Percentiles rank a stretch among this genome's conserved stretches.
phyloP scores from a whole-genome alignment of 1,140 invertebrate genomes.

The Pteromalus puparum region DNA sequence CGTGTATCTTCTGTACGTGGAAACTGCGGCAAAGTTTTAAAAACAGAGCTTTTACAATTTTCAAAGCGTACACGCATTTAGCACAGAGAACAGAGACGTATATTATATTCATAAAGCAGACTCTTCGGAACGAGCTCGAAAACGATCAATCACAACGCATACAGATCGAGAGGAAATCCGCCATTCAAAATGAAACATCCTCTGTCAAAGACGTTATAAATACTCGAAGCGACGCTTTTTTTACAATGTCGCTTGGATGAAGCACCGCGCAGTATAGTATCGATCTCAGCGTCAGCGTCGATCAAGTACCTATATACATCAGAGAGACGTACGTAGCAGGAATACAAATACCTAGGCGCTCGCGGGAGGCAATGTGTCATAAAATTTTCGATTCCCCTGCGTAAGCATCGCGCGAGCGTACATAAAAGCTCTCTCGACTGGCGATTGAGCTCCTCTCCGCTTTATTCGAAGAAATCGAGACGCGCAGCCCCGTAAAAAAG shows the following conservation, averaged over 20 bases:
- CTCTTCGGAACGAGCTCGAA: no score
- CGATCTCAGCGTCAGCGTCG: not conserved
- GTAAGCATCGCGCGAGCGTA: not conserved
- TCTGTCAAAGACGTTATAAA: not conserved
- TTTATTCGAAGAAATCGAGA: not conserved
- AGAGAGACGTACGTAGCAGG: not conserved
- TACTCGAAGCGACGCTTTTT: not conserved
- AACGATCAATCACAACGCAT: no score
- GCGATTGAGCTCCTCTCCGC: no score
- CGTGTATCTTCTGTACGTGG: not conserved
- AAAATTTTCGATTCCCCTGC: constrained; percentile 39
- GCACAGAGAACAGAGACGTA: no score
- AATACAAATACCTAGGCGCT: not conserved
- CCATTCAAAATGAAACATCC: not conserved
- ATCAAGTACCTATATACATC: not conserved
- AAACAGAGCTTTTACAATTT: no score
- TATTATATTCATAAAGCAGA: no score
- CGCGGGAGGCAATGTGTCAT: constrained; percentile 20
- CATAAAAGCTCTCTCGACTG: not conserved
- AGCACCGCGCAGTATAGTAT: not conserved
- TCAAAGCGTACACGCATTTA: no score
- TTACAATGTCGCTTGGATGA: not conserved
- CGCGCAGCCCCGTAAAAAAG: not conserved
- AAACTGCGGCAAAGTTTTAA: not conserved
- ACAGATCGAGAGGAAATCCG: not conserved